A percentile compares a stretch with the other conserved stretches of the same genome.
Evolutionary conservation across 92 coral and sea anemone genomes (phyloP).

Genomic region (Parazoanthus atlanticus): DNA sequence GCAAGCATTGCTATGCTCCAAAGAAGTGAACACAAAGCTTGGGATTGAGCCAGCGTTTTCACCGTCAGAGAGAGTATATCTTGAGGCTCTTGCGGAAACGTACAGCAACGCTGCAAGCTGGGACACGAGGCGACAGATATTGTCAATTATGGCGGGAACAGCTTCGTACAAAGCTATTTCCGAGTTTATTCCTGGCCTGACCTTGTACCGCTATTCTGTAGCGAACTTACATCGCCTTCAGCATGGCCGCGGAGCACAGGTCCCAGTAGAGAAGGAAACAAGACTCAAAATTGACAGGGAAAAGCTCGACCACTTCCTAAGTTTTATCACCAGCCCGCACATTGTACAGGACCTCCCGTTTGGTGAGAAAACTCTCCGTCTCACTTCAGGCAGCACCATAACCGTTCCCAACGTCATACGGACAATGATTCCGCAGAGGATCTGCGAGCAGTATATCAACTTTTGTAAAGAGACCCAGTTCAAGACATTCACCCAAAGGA

Average conservation of each 20-base stretch:
- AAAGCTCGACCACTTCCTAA: conserved; percentile 30
- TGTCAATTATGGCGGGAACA: not conserved
- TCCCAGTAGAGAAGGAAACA: not conserved
- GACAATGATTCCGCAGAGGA: not conserved
- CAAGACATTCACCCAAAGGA: not conserved
- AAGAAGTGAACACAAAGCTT: not conserved
- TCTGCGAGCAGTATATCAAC: not conserved
- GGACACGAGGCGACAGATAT: not conserved
- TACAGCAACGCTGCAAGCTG: not conserved
- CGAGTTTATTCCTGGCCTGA: conserved; percentile 9
- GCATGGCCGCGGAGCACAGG: conserved; percentile 25
- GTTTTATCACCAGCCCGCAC: conserved; percentile 9
- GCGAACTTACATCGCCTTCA: not conserved
- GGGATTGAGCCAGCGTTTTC: not conserved
- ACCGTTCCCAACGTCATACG: not conserved
- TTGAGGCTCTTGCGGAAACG: not conserved
- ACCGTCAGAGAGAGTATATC: not conserved
- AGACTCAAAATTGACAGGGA: not conserved
- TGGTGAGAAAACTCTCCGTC: not conserved
- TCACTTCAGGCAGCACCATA: not conserved
- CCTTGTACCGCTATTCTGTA: not conserved
- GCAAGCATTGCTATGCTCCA: not conserved
- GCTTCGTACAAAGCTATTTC: not conserved
- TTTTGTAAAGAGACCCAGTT: not conserved
- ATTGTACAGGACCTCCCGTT: not conserved